Conservation (phyloP, 2,113 vertebrate species). For the Notothenia rossii region DNA sequence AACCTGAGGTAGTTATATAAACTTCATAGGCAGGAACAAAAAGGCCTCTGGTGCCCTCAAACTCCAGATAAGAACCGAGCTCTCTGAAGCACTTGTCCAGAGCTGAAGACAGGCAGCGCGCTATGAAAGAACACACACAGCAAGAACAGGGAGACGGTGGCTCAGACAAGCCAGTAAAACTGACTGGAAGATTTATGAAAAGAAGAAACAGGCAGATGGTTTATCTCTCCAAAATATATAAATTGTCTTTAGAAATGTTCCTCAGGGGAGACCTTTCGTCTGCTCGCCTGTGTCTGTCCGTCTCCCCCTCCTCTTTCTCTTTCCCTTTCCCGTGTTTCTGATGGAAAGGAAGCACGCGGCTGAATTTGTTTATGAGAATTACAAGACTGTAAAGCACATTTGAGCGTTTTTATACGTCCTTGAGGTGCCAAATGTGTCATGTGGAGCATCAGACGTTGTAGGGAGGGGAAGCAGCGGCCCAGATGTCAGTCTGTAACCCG, state of each 20-base stretch:
- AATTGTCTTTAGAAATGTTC: slow-evolving; percentile 84
- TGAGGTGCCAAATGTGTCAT: slow-evolving; percentile 67
- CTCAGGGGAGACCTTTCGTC: slow-evolving; percentile 77
- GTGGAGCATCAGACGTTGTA: slow-evolving; percentile 58
- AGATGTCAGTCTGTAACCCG: slow-evolving; percentile 51
- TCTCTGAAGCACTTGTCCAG: slow-evolving; percentile 41
- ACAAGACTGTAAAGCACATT: slow-evolving; percentile 72
- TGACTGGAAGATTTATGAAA: slow-evolving; percentile 79
- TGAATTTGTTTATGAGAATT: slow-evolving; percentile 62
- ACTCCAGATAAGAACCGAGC: slow-evolving; percentile 40
- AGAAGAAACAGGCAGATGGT: slow-evolving; percentile 80
- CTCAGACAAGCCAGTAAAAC: slow-evolving; percentile 74
- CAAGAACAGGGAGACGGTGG: slow-evolving; percentile 62
- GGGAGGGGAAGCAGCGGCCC: slow-evolving; percentile 20
- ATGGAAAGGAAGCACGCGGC: slow-evolving; percentile 64
- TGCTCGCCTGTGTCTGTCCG: slow-evolving; percentile 55
- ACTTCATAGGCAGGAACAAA: neutral
- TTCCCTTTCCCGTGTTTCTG: slow-evolving; percentile 52
- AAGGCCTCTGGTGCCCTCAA: slow-evolving; percentile 30
- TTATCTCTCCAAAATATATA: slow-evolving; percentile 85
- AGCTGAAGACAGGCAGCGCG: slow-evolving; percentile 45
- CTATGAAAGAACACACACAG: slow-evolving; percentile 51
- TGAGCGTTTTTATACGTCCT: slow-evolving; percentile 63
- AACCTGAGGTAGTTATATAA: neutral
- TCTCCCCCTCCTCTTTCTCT: slow-evolving; percentile 43